phyloP scores from a whole-genome alignment of 2,888 invertebrate genomes.

The Tipula confusa region DNA sequence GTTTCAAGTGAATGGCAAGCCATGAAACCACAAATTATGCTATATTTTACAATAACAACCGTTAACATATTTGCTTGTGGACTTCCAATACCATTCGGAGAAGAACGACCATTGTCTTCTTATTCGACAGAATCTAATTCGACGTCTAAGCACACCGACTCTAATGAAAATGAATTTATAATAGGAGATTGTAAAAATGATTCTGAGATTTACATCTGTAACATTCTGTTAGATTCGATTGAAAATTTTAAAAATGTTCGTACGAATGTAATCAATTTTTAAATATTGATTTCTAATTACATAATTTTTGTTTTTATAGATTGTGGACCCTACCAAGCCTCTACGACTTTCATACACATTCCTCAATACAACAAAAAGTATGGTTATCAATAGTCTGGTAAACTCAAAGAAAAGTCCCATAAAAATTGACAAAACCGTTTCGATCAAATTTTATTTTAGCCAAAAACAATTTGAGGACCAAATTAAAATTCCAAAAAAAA shows the following conservation, averaged over 20 bases:
- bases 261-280: background rate
- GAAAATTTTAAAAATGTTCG: constrained; percentile 35
- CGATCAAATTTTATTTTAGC: background rate
- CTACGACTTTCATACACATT: background rate
- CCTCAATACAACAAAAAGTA: background rate
- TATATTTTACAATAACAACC: constrained; percentile 56
- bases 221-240: background rate
- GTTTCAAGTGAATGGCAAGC: constrained; percentile 55
- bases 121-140: background rate
- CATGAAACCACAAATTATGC: constrained; percentile 58
- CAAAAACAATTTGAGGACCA: background rate
- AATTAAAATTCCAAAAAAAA: background rate
- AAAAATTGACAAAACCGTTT: background rate
- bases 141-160: background rate
- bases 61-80: constrained; percentile 47
- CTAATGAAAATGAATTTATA: background rate
- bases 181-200: background rate
- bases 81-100: background rate
- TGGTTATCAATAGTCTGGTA: background rate
- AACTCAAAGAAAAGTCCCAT: background rate
- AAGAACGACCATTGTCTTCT: background rate
- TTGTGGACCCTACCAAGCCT: background rate
- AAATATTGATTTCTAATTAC: background rate
- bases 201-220: background rate
- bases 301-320: background rate